phyloP scores from a whole-genome alignment of 2,113 vertebrate genomes.

The Muntiacus muntjak region DNA sequence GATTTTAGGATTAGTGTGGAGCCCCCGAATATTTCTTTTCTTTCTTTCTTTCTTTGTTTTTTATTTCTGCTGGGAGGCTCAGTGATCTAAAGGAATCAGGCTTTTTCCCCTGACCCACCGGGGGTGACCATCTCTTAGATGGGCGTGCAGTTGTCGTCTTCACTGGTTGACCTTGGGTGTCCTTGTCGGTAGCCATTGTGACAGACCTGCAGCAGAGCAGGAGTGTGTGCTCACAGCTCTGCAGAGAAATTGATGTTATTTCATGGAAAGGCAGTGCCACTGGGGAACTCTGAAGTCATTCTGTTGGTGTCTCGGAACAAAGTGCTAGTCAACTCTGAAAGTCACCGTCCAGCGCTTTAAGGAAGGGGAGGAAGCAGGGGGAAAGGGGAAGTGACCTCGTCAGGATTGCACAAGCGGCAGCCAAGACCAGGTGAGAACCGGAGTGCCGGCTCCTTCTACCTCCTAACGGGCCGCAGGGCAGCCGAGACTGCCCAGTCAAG shows the following conservation, averaged over 20 bases:
- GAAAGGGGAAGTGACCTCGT: background rate
- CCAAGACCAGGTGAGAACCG: too few relatives aligned
- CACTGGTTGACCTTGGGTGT: too few relatives aligned
- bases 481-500: background rate
- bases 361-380: background rate
- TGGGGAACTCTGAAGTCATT: background rate
- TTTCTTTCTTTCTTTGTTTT: background rate
- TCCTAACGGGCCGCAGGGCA: accelerated
- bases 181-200: accelerated
- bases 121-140: accelerated
- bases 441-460: accelerated
- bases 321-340: background rate
- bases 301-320: background rate
- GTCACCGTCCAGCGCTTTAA: background rate
- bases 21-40: accelerated
- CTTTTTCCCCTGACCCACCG: accelerated
- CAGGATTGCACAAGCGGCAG: background rate
- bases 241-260: background rate
- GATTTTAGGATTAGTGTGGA: background rate
- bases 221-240: background rate
- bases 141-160: background rate
- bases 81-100: background rate
- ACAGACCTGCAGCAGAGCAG: background rate
- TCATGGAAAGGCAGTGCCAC: background rate
- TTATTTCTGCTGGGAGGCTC: background rate